phyloP scores from a whole-genome alignment of 1,140 invertebrate genomes.

The Nasonia vitripennis region DNA sequence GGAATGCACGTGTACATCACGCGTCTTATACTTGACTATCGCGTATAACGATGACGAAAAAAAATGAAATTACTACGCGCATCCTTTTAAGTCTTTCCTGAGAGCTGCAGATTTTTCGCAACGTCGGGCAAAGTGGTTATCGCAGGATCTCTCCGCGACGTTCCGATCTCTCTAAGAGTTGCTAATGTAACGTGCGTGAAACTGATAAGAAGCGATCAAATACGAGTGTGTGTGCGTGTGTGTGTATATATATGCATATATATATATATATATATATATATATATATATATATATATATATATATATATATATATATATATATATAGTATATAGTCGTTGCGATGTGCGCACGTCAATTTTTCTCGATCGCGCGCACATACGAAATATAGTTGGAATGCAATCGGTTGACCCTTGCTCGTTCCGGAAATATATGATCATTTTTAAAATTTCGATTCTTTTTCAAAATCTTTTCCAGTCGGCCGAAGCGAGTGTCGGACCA shows the following conservation, averaged over 20 bases:
- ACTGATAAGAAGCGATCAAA: neutral
- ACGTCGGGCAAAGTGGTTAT: neutral
- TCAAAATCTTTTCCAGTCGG: slow-evolving; percentile 68
- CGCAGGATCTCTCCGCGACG: neutral
- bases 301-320: neutral
- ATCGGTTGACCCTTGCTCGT: too few species aligned
- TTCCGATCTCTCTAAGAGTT: too few species aligned
- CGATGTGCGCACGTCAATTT: too few species aligned
- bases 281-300: slow-evolving; percentile 2
- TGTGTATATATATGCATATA: neutral
- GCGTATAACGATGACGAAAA: neutral
- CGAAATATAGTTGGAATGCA: too few species aligned
- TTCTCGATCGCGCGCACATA: too few species aligned
- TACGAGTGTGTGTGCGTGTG: neutral
- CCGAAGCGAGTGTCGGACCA: slow-evolving; percentile 81
- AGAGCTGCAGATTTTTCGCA: neutral
- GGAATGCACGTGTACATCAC: neutral
- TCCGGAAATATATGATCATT: neutral
- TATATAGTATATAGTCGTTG: slow-evolving; percentile 1
- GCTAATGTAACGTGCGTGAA: neutral
- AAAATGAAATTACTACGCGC: neutral
- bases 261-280: slow-evolving; percentile 2
- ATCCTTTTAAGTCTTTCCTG: neutral
- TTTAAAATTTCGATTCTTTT: neutral
- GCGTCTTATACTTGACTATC: too few species aligned